Evolutionary conservation across 2,888 invertebrate species (phyloP).

Genomic region (Pseudococcus longispinus): DNA sequence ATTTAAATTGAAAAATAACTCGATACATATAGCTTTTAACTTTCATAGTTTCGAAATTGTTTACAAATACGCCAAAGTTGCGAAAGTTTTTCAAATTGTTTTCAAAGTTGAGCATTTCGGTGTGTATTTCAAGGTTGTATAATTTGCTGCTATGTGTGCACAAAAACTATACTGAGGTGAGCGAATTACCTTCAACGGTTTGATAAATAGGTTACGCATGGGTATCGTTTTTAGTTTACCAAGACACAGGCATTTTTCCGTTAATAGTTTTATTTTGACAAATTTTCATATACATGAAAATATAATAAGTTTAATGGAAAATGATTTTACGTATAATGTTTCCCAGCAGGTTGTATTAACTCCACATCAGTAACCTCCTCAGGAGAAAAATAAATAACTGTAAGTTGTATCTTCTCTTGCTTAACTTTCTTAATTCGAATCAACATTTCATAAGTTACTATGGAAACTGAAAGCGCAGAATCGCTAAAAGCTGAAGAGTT

Average conservation of each 20-base stretch:
- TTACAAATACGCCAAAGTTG: conserved; percentile 1
- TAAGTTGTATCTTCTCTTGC: conserved; percentile 43
- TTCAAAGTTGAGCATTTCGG: conserved; percentile 27
- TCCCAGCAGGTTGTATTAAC: conserved; percentile 46
- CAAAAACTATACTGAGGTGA: not conserved
- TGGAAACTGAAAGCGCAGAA: conserved; percentile 56
- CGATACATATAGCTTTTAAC: not conserved
- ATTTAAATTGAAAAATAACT: conserved; percentile 42
- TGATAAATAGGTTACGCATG: conserved; percentile 43
- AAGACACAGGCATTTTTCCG: conserved; percentile 20
- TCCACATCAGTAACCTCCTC: conserved; percentile 47
- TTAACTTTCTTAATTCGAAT: conserved; percentile 49
- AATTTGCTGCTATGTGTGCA: not conserved
- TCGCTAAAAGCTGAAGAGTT: conserved; percentile 51
- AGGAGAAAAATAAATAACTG: conserved; percentile 52
- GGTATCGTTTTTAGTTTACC: conserved; percentile 23
- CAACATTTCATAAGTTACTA: conserved; percentile 52
- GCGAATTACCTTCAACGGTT: conserved; percentile 4
- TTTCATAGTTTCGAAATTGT: conserved; percentile 35
- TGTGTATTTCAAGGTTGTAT: conserved; percentile 20
- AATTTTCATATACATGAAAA: conserved; percentile 45
- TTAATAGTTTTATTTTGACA: conserved; percentile 24
- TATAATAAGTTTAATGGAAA: conserved; percentile 45
- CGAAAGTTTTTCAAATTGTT: conserved; percentile 45
- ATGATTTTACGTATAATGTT: conserved; percentile 46